These are phyloP conservation scores for Hoplodrina blanda DNA, from an alignment of 2,888 invertebrate genomes.

Conservation along the genomic window DNA sequence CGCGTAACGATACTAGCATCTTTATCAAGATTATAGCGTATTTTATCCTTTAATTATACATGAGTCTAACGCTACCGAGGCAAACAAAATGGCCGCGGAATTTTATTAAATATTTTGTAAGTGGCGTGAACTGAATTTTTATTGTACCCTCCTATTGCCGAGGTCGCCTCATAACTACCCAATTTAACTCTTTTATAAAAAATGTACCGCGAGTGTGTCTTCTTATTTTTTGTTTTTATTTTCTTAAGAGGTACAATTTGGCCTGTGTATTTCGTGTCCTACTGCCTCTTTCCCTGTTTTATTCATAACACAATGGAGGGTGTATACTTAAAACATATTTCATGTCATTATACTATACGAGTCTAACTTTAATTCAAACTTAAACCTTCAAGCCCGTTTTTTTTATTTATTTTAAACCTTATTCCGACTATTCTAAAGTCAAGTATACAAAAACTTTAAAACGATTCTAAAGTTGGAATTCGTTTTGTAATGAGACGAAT, in stretches of 20 bases:
- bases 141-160: constrained; percentile 30
- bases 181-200: constrained; percentile 19
- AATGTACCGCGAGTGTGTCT: constrained; percentile 19
- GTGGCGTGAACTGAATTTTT: constrained; percentile 59
- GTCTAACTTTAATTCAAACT: no score
- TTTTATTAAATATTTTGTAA: constrained; percentile 54
- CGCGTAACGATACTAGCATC: constrained; percentile 46
- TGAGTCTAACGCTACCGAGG: constrained; percentile 32
- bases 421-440: background rate
- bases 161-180: constrained; percentile 28
- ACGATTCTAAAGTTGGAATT: no score
- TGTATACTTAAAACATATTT: background rate
- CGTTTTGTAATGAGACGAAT: background rate
- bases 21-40: constrained; percentile 57
- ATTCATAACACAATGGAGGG: background rate
- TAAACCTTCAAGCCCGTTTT: no score
- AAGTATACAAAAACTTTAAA: background rate
- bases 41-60: constrained; percentile 58
- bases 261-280: constrained; percentile 3
- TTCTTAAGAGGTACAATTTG: constrained; percentile 7
- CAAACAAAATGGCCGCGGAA: constrained; percentile 44
- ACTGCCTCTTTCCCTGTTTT: background rate
- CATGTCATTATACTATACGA: no score
- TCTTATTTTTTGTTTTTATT: constrained; percentile 15
- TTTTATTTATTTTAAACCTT: background rate